A percentile compares a stretch with the other conserved stretches of the same genome.
phyloP scores from a whole-genome alignment of 2,888 invertebrate genomes.

The Brenthis ino region DNA sequence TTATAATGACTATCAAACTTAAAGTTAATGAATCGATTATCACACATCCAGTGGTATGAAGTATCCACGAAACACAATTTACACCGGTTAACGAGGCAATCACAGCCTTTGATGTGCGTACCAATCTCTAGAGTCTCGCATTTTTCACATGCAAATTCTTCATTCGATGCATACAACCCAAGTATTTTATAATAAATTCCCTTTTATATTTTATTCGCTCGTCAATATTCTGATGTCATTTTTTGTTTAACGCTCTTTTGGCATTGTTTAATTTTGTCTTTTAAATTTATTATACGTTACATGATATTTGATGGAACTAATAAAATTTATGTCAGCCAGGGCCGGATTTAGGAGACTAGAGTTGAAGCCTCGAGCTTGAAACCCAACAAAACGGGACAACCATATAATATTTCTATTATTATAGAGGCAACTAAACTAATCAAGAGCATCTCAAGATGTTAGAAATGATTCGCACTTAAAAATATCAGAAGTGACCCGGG shows the following conservation, averaged over 20 bases:
- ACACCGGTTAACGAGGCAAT: conserved; percentile 36
- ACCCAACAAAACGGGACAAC: too few relatives aligned
- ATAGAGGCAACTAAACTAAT: too few relatives aligned
- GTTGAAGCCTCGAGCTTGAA: too few relatives aligned
- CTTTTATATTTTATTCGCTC: conserved; percentile 17
- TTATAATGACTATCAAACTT: too few relatives aligned
- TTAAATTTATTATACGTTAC: neutral
- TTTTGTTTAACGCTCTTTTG: conserved; percentile 2
- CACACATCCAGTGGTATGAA: conserved; percentile 24
- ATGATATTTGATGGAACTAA: too few relatives aligned
- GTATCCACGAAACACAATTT: conserved; percentile 24
- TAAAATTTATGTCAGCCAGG: too few relatives aligned
- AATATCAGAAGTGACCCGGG: too few relatives aligned
- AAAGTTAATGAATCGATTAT: neutral
- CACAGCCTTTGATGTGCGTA: conserved; percentile 36
- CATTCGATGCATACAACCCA: conserved; percentile 32
- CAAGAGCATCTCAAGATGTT: too few relatives aligned
- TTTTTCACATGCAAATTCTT: conserved; percentile 37
- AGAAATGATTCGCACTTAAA: too few relatives aligned
- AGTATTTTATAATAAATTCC: conserved; percentile 26
- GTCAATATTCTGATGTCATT: conserved; percentile 8
- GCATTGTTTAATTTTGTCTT: neutral
- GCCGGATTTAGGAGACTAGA: too few relatives aligned
- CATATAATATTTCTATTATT: too few relatives aligned
- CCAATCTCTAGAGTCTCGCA: conserved; percentile 23